Evolutionary conservation across 1,140 invertebrate species (phyloP), one percentile per base, ranked within the genome.

Genomic region (Battus philenor): DNA sequence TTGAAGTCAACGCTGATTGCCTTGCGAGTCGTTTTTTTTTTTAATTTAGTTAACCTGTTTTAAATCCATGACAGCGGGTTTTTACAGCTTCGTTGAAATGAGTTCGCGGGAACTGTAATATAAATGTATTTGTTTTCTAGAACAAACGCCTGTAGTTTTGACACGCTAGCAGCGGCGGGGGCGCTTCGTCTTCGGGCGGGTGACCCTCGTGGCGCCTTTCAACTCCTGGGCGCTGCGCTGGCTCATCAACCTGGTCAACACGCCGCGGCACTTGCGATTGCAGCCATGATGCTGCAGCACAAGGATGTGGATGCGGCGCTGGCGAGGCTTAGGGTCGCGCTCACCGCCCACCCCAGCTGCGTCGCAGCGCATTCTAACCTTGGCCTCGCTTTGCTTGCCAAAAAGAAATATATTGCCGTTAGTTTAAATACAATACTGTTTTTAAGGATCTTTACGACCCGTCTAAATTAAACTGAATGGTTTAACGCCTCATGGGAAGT

Each of bases 201-300:
- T 3, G 76, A 77, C 32, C 74, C 78, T 8, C 68, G 76, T 0
- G 63, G 68, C 1, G 80, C 80, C 6, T 84, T 82, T 50, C 80
- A 84, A 38, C 54, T 82, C 1, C 65, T 84, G 0, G 72, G 78
- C 1, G 76, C 77, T 6, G 76, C 78, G 0, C 18, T 82, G 4
- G 65, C 77, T 0, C 76, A 74, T 32, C 69, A 75, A 26, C 77
- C 80, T 0, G 65, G 71, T 0, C 76, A 84, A 30, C 80, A 84
- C 39, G 61, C 68, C 0, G 80, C 80, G 1, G 78, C 80, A 0
- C 48, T 82, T 1, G 76, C 78, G 0, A 44, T 85, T 1, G 81
- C 78, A 0, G 81, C 81, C 9, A 82, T 85, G 78, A 69, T 85
- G 73, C 47, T 82, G 15, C 72, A 81, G 36, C 78, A 85, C 26